Evolutionary conservation across 2,888 invertebrate genomes (phyloP), one percentile per base, ranked within the genome.

Genomic region (Sipha maydis): DNA sequence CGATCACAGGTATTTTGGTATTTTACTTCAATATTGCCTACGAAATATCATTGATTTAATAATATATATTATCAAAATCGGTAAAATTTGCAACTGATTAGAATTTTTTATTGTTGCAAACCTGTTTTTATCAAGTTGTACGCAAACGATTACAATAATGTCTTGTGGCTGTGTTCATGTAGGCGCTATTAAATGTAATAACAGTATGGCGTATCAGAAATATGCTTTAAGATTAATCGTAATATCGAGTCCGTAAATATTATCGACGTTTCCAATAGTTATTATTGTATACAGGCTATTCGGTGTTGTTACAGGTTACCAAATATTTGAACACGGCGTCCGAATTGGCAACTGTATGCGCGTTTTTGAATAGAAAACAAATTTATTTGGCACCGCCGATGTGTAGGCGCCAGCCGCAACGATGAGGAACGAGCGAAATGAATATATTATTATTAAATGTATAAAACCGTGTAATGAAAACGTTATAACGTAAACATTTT

Each of bases 271-370:
- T 5, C 8, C 28, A n/a, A 61, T 61, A 21, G 7, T 61, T 25
- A 61, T 48, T 48, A 14, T 48, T 48, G 21, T 61, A 25, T 21
- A 61, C 61, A 21, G 61, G 25, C 61, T 1, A 4, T 4, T 31
- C 78, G 48, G 54, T 61, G 34, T 19, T 17, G 17, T 5, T 73
- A 3, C 14, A 3, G 31, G 28, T 31, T 56, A 80, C 73, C 54
- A 34, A 79, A 79, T 86, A 73, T 86, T 80, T 86, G 38, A 86
- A 86, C 86, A 80, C 73, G 86, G 61, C 80, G 80, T 80, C 41
- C 28, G 80, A 54, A 86, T 73, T 61, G 80, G 86, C 86, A 86
- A 86, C 73, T 38, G 38, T 9, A 80, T 25, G 41, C 54, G 61
- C 28, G 73, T 61, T 80, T 73, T 86, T 28, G 80, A 86, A 86